Conservation (phyloP, 2,797 vertebrate genomes). For the Halcyon leucocephala region DNA sequence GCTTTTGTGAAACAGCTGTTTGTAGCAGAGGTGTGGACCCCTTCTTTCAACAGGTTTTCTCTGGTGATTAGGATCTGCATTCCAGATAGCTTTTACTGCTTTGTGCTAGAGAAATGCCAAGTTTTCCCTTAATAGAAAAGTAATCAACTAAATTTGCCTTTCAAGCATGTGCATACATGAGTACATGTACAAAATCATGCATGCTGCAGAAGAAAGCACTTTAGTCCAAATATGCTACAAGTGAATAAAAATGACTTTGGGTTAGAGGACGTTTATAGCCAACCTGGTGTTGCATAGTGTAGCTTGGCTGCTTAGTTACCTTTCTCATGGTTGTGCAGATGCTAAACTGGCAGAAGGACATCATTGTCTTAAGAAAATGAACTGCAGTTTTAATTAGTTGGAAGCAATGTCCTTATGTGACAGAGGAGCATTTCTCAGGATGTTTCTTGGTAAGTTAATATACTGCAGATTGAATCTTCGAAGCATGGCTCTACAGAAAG, state of each 20-base stretch:
- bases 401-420: background rate
- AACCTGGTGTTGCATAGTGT: background rate
- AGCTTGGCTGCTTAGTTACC: background rate
- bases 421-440: background rate
- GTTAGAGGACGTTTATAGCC: background rate
- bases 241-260: background rate
- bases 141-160: background rate
- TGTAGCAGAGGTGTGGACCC: background rate
- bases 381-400: conserved; percentile 7
- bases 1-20: background rate
- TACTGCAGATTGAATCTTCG: background rate
- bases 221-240: background rate
- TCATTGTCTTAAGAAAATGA: background rate
- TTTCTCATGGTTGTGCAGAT: background rate
- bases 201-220: background rate
- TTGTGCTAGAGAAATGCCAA: conserved; percentile 37
- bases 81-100: conserved; percentile 33
- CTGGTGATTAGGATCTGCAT: conserved; percentile 55
- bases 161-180: background rate
- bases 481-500: conserved; percentile 2
- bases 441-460: background rate
- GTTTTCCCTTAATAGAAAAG: background rate
- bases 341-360: background rate
- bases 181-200: background rate
- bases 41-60: conserved; percentile 51